Conservation (phyloP, 2,888 invertebrate genomes). For the Chrysolina haemoptera region DNA sequence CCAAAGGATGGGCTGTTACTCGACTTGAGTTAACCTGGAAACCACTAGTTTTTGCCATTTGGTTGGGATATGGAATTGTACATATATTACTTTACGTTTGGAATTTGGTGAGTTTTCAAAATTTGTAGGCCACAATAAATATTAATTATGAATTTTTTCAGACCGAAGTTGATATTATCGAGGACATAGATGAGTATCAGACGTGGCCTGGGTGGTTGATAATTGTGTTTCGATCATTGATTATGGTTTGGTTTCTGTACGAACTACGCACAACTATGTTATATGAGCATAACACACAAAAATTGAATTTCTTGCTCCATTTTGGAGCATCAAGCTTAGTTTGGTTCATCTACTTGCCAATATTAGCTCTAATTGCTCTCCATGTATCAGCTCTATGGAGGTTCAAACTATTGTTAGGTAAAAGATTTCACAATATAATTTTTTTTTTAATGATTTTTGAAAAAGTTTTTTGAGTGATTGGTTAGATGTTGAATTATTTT, state of each 20-base stretch:
- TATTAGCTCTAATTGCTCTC: constrained; percentile 92
- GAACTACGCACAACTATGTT: constrained; percentile 84
- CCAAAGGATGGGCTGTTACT: constrained; percentile 98
- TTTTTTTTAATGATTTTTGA: not conserved
- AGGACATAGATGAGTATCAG: constrained; percentile 97
- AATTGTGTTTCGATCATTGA: constrained; percentile 85
- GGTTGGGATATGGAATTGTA: constrained; percentile 92
- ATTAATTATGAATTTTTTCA: constrained; percentile 66
- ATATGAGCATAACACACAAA: constrained; percentile 85
- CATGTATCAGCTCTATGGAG: constrained; percentile 96
- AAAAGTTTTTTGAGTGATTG: not conserved
- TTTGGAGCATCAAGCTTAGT: constrained; percentile 98
- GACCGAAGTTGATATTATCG: constrained; percentile 96
- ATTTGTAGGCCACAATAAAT: not conserved
- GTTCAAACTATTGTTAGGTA: constrained; percentile 93
- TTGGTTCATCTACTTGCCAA: constrained; percentile 98
- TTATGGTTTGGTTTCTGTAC: constrained; percentile 92
- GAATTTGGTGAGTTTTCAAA: constrained; percentile 86
- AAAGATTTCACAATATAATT: constrained; percentile 58
- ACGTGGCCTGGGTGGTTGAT: constrained; percentile 98
- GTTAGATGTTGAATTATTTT: not conserved
- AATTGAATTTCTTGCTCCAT: constrained; percentile 94
- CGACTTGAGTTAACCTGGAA: constrained; percentile 91
- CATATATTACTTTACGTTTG: constrained; percentile 95
- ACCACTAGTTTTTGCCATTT: constrained; percentile 86